Evolutionary conservation across 2,797 vertebrate genomes (phyloP).

Genomic region (Amphiprion clarkii): DNA sequence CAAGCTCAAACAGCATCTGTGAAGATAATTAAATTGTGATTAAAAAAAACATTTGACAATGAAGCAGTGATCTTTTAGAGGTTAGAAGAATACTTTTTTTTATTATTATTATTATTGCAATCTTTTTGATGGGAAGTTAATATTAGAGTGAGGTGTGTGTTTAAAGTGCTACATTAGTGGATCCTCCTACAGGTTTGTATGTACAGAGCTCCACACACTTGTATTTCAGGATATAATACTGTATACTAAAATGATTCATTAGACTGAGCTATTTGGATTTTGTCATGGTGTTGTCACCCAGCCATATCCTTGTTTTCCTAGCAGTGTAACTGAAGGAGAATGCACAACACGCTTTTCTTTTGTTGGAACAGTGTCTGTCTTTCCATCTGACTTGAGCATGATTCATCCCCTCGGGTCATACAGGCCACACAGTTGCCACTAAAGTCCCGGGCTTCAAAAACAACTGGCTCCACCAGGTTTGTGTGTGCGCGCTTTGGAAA

Average conservation of each 20-base stretch:
- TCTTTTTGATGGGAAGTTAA: not conserved
- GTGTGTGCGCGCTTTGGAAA: conserved; percentile 27
- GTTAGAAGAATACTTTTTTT: not conserved
- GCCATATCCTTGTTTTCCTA: not conserved
- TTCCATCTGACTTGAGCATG: conserved; percentile 32
- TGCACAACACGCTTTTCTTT: not conserved
- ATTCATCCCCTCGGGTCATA: conserved; percentile 41
- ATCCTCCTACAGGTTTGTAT: not conserved
- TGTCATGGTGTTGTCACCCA: not conserved
- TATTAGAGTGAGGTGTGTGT: not conserved
- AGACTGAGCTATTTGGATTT: not conserved
- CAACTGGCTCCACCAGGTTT: conserved; percentile 44
- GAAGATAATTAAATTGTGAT: conserved; percentile 35
- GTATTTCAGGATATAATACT: not conserved
- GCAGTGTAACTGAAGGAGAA: conserved; percentile 1
- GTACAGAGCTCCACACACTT: not conserved
- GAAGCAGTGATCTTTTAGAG: conserved; percentile 10
- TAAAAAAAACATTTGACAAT: conserved; percentile 13
- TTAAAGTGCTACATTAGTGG: not conserved
- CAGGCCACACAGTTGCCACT: conserved; percentile 44
- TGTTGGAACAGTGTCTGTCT: conserved; percentile 28
- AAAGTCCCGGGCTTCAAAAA: conserved; percentile 27
- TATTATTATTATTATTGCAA: not conserved
- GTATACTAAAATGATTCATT: not conserved
- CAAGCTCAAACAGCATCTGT: conserved; percentile 42